Evolutionary conservation across 2,888 invertebrate genomes (phyloP).

Genomic region (Leptopilina syphax): DNA sequence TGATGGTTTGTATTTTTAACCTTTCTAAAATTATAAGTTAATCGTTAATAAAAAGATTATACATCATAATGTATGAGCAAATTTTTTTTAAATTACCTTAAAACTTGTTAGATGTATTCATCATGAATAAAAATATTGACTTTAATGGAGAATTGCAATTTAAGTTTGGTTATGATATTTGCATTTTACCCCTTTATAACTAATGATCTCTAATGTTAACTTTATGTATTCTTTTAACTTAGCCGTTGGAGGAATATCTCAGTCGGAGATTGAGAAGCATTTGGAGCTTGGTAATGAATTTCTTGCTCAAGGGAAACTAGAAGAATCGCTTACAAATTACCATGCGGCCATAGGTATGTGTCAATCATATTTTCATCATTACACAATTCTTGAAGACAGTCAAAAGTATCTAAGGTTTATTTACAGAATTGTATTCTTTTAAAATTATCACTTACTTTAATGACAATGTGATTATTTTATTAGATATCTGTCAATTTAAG

Average conservation of each 20-base stretch:
- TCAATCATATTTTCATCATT: constrained; percentile 33
- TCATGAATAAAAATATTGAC: too few relatives aligned
- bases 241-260: constrained; percentile 50
- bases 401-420: too few relatives aligned
- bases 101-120: too few relatives aligned
- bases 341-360: constrained; percentile 96
- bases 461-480: too few relatives aligned
- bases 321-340: constrained; percentile 97
- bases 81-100: too few relatives aligned
- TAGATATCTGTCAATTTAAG: too few relatives aligned
- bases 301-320: constrained; percentile 93
- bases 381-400: constrained; percentile 83
- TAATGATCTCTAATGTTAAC: too few relatives aligned
- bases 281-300: constrained; percentile 95
- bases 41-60: constrained; percentile 27
- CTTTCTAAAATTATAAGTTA: constrained; percentile 48
- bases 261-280: constrained; percentile 86
- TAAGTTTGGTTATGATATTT: too few relatives aligned
- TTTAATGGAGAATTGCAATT: too few relatives aligned
- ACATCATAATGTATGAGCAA: background rate
- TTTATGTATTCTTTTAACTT: constrained; percentile 52
- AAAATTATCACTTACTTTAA: too few relatives aligned
- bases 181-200: too few relatives aligned
- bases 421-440: too few relatives aligned
- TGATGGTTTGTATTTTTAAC: constrained; percentile 71